Conservation (phyloP, 2,113 vertebrate species). For the Grus americana region DNA sequence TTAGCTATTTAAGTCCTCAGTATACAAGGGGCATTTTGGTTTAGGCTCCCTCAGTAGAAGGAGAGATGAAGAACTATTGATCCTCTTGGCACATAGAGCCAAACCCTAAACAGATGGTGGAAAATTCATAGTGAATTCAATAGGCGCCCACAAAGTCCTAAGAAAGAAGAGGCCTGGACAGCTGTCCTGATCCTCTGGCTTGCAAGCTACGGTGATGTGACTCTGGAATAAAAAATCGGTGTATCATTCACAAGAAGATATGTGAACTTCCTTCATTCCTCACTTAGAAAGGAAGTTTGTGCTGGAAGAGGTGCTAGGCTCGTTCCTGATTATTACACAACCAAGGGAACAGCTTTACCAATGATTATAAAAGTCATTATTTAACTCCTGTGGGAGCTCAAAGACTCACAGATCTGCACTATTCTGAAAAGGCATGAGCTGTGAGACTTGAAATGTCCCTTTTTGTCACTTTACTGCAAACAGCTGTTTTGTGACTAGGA, state of each 20-base stretch:
- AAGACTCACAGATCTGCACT: not conserved
- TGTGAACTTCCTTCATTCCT: not conserved
- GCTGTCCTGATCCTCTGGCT: not conserved
- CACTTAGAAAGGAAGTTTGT: not conserved
- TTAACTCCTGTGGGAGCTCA: slow-evolving; percentile 8
- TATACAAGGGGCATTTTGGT: not conserved
- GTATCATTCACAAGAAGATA: not conserved
- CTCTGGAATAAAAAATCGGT: not conserved
- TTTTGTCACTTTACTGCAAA: not conserved
- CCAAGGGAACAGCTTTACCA: not conserved
- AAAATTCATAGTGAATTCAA: not conserved
- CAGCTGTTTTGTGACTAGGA: not conserved
- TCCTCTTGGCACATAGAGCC: not conserved
- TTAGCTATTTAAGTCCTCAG: not conserved
- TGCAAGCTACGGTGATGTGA: not conserved
- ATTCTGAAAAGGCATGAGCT: not conserved
- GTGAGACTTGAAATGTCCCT: not conserved
- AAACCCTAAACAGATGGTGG: not conserved
- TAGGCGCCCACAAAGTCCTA: not conserved
- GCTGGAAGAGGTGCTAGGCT: not conserved
- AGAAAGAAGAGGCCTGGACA: not conserved
- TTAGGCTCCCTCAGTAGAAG: not conserved
- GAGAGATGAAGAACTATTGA: not conserved
- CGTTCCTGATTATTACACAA: not conserved
- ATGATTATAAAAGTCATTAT: not conserved